Conservation (phyloP, 2,888 invertebrate species). For the Operophtera brumata region DNA sequence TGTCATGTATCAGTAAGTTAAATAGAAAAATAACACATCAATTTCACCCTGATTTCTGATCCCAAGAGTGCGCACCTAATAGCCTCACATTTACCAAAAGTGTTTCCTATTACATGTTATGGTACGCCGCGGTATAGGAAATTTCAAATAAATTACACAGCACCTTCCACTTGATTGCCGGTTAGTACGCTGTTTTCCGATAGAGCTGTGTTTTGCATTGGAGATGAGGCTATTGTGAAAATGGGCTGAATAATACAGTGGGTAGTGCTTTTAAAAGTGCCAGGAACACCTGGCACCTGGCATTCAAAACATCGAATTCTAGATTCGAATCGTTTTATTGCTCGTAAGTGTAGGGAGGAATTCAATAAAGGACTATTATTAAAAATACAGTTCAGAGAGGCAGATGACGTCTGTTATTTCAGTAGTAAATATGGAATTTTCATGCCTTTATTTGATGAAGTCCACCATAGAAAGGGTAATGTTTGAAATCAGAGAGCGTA, state of each 20-base stretch:
- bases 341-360: constrained; percentile 10
- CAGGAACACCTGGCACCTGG: too few relatives aligned
- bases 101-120: constrained; percentile 34
- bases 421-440: not conserved
- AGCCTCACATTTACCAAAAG: constrained; percentile 21
- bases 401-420: not conserved
- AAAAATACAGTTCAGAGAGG: not conserved
- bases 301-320: constrained; percentile 11
- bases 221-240: constrained; percentile 21
- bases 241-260: constrained; percentile 16
- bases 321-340: constrained; percentile 18
- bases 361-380: constrained; percentile 9
- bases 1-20: not conserved
- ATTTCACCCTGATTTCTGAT: constrained; percentile 2
- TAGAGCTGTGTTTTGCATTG: constrained; percentile 13
- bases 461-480: too few relatives aligned
- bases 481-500: too few relatives aligned
- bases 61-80: constrained; percentile 20
- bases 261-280: constrained; percentile 10
- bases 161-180: constrained; percentile 17
- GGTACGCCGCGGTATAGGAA: constrained; percentile 28
- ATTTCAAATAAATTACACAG: constrained; percentile 40
- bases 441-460: not conserved
- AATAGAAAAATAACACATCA: constrained; percentile 12
- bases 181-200: constrained; percentile 16